Base-by-base conservation (phyloP, 2,888 invertebrate genomes). In the Melitaea athalia region DNA sequence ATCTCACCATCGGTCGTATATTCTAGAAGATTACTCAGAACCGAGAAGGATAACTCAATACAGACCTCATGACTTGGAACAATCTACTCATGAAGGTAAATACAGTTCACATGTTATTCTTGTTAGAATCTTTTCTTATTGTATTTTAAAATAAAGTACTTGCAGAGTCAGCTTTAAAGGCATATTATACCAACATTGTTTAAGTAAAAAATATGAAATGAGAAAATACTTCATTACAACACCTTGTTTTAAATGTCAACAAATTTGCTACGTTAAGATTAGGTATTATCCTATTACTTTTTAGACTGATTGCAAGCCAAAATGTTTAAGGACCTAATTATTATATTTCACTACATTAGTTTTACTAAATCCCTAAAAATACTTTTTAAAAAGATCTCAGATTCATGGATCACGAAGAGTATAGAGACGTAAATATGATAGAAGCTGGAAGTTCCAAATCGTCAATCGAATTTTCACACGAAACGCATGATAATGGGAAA, bases 1-100 rank as follows among this genome's bases (percentile, higher is more conserved):
- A 72, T 88, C 92, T 0, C 92, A 93, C 72, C 92, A 89, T 68
- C 83, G 92, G 61, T 89, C 92, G 1, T 92, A 92, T 68, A 87
- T 92, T 67, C 74, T 92, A 52, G 91, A 92, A n/a, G 90, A 91
- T 68, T 91, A 88, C 72, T 66, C 74, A 12, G 91, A 90, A 70
- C 89, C 89, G 0, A 81, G 84, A 42, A 79, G 86, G 61, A 79
- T 89, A 0, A 83, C 82, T 0, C 90, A 86, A 69, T 91, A 87
- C 68, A 84, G 91, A 68, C 84, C 90, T 0, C 87, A 91, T 72
- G 91, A 92, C 64, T 74, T 90, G 72, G 92, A 91, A 55, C 52
- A 52, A 2, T 77, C 72, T 3, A 70, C 76, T 42, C 78, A 84
- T 65, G 86, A 89, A 79, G 89, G 90, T 90, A 83, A 79, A 76